phyloP scores from a whole-genome alignment of 2,113 vertebrate genomes.

The Xyrauchen texanus region DNA sequence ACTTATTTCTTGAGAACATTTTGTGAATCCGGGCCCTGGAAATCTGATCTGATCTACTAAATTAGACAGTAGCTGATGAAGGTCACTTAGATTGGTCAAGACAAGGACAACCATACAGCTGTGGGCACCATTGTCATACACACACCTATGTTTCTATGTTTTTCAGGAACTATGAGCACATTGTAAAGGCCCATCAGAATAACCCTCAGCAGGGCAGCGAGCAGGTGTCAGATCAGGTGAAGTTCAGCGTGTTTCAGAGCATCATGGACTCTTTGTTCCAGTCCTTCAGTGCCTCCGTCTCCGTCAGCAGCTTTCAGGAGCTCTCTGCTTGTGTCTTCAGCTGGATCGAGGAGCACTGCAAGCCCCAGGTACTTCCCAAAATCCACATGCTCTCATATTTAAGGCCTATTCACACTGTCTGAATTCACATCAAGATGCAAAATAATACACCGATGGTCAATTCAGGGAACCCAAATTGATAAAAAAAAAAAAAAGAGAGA shows the following conservation, averaged over 20 bases:
- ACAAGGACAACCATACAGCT: too few relatives aligned
- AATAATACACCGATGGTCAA: too few relatives aligned
- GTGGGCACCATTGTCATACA: too few relatives aligned
- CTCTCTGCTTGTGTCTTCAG: slow-evolving; percentile 95
- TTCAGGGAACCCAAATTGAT: too few relatives aligned
- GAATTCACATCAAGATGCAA: too few relatives aligned
- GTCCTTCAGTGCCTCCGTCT: slow-evolving; percentile 90
- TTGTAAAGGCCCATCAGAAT: slow-evolving; percentile 95
- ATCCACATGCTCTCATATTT: too few relatives aligned
- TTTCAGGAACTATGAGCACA: slow-evolving; percentile 95
- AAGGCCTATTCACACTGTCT: neutral
- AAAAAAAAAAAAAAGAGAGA: too few relatives aligned
- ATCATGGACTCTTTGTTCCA: slow-evolving; percentile 98
- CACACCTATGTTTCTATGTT: neutral
- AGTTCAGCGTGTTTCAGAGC: slow-evolving; percentile 95
- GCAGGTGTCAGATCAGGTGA: slow-evolving; percentile 92
- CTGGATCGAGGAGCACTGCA: slow-evolving; percentile 98
- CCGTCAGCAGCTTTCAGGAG: slow-evolving; percentile 91
- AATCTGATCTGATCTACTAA: too few relatives aligned
- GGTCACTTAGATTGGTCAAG: too few relatives aligned
- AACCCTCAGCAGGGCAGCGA: slow-evolving; percentile 89
- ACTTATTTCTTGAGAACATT: too few relatives aligned
- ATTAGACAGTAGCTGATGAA: too few relatives aligned
- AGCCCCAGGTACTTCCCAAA: slow-evolving; percentile 84
- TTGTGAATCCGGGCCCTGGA: too few relatives aligned